phyloP scores from a whole-genome alignment of 2,797 vertebrate species.

The Ceryle rudis region DNA sequence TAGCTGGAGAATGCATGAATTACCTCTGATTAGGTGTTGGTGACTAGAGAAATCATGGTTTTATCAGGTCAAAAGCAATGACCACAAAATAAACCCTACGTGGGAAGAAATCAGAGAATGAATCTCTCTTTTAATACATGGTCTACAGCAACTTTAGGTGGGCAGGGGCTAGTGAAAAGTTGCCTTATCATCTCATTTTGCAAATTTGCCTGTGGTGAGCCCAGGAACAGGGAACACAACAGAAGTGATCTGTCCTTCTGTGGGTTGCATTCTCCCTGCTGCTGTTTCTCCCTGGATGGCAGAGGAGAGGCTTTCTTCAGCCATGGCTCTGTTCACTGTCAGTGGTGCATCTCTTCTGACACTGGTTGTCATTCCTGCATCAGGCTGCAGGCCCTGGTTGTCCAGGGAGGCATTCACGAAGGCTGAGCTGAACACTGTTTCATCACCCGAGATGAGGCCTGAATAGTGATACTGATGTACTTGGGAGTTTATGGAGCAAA shows the following conservation, averaged over 20 bases:
- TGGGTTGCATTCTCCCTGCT: not conserved
- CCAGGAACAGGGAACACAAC: not conserved
- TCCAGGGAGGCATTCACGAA: not conserved
- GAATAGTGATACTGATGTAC: not conserved
- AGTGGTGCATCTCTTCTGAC: fast-evolving
- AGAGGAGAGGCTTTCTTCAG: not conserved
- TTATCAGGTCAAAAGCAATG: not conserved
- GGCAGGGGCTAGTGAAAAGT: not conserved
- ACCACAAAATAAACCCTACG: not conserved
- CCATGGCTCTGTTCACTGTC: fast-evolving
- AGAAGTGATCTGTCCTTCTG: not conserved
- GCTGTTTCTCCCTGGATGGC: not conserved
- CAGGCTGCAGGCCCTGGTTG: not conserved
- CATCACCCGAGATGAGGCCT: not conserved
- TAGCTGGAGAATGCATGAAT: not conserved
- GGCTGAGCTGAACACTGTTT: not conserved
- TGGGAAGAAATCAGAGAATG: not conserved
- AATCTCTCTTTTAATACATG: not conserved
- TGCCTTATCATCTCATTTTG: not conserved
- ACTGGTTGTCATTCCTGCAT: no score
- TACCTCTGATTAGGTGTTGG: not conserved
- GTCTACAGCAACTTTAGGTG: not conserved
- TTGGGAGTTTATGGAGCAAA: not conserved
- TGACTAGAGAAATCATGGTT: not conserved
- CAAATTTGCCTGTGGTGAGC: fast-evolving